Percentiles rank a stretch among this genome's conserved stretches.
phyloP scores from a whole-genome alignment of 2,888 invertebrate genomes.

The Zhuqinia jingwanae region DNA sequence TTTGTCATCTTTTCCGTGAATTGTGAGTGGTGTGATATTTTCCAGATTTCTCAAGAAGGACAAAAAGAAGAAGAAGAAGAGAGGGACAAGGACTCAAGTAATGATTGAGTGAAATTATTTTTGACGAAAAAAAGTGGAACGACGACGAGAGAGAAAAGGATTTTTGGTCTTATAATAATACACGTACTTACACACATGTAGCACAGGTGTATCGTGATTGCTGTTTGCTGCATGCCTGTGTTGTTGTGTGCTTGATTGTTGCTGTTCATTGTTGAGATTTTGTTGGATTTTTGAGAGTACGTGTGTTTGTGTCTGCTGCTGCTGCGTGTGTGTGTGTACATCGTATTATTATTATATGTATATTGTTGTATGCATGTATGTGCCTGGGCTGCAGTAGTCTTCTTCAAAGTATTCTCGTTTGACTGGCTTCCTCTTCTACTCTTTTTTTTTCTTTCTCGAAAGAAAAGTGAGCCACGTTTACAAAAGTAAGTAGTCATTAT shows the following conservation, averaged over 20 bases:
- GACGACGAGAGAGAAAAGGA: slow-evolving; percentile 46
- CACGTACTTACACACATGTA: background rate
- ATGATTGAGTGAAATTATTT: slow-evolving; percentile 38
- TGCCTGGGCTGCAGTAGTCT: slow-evolving; percentile 9
- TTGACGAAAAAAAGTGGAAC: slow-evolving; percentile 56
- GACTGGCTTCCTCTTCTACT: slow-evolving; percentile 41
- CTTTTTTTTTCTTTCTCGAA: slow-evolving; percentile 27
- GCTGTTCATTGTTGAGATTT: slow-evolving; percentile 44
- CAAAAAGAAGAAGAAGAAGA: background rate
- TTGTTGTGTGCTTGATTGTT: slow-evolving; percentile 33
- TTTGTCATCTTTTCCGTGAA: background rate
- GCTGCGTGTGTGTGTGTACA: background rate
- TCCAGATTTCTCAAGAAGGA: background rate
- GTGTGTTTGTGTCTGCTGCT: background rate
- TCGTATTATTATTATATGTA: background rate
- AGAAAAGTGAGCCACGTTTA: slow-evolving; percentile 58
- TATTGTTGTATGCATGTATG: background rate
- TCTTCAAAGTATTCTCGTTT: slow-evolving; percentile 43
- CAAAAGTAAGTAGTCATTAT: slow-evolving; percentile 30
- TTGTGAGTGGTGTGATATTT: background rate
- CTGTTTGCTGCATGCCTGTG: background rate
- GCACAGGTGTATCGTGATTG: background rate
- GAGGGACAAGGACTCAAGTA: background rate
- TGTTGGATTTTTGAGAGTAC: slow-evolving; percentile 1
- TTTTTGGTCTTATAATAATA: slow-evolving; percentile 32